phyloP scores from a whole-genome alignment of 2,888 invertebrate genomes.

The Helobdella robusta region DNA sequence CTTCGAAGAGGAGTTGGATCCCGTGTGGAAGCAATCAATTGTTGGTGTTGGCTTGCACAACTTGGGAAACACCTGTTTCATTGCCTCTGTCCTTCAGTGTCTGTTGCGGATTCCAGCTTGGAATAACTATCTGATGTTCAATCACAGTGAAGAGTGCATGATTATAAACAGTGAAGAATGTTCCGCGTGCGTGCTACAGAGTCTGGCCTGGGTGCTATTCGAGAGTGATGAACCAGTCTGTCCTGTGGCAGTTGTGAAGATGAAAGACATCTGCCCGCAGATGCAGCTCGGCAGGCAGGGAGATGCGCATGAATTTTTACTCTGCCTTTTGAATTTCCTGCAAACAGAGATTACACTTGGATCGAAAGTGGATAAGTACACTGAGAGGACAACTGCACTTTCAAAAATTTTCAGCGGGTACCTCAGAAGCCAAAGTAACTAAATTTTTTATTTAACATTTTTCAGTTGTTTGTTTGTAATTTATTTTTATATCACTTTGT shows the following conservation, averaged over 20 bases:
- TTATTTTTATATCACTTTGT: too few relatives aligned
- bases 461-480: too few relatives aligned
- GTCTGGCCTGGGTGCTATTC: background rate
- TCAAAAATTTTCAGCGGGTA: slow-evolving; percentile 18
- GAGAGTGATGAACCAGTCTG: background rate
- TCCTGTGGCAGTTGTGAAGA: background rate
- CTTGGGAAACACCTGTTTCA: background rate
- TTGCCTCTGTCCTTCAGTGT: slow-evolving; percentile 14
- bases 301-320: slow-evolving; percentile 21
- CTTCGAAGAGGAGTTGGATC: too few relatives aligned
- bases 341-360: slow-evolving; percentile 1
- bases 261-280: background rate
- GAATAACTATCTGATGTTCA: background rate
- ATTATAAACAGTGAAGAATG: background rate
- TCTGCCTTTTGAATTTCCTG: slow-evolving; percentile 3
- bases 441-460: too few relatives aligned
- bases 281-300: slow-evolving; percentile 3
- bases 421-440: slow-evolving; percentile 18
- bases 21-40: too few relatives aligned
- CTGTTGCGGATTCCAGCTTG: slow-evolving; percentile 13
- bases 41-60: slow-evolving; percentile 17
- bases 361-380: background rate
- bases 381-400: slow-evolving; percentile 14
- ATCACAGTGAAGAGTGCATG: background rate
- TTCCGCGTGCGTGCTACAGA: background rate